Evolutionary conservation across 30 jellyfish, hydroid and myxozoan species (phyloP), one percentile per base, ranked within the genome.

Genomic region (Aurelia sp.): DNA sequence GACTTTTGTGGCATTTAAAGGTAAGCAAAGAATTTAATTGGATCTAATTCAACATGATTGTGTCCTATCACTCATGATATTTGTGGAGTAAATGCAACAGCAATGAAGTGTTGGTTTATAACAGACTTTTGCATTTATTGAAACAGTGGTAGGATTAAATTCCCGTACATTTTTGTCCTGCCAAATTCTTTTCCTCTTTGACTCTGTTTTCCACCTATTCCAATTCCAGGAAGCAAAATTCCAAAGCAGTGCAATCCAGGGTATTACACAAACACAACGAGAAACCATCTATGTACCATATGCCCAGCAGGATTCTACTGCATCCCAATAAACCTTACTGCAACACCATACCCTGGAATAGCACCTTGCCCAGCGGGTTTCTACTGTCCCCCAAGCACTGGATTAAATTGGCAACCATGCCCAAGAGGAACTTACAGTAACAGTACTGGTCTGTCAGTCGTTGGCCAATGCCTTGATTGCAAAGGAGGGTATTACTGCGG

Each of bases 371-470:
- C 99, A 4, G 73, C 80, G 6, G 99, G 99, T 13, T 86, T 33
- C 66, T 95, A 89, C 82, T 95, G 99, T 81, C 99, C 99, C 6
- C 63, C 63, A 11, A 59, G 59, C 48, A 95, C 97, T 52, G 99
- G 99, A 9, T 78, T 90, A 50, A 61, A 95, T 71, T 95, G 99
- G 99, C 86, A 76, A 71, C 91, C 99, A 13, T 95, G 99, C 76
- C 98, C 98, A 19, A 75, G 89, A 21, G 99, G 99, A 33, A 95
- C 99, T 9, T 95, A 84, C 83, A 95, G 99, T 64, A 95, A 95
- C 75, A 74, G 31, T 37, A 79, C 97, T 6, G 98, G 99, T 12
- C 53, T 95, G 37, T 86, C 97, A 12, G 53, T 40, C 69, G 76
- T 23, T 4, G 71, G 61, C 19, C 97, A 95, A 78, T 95, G 99